Base-by-base conservation (phyloP, 1,140 invertebrate species). In the Nautilus pompilius region DNA sequence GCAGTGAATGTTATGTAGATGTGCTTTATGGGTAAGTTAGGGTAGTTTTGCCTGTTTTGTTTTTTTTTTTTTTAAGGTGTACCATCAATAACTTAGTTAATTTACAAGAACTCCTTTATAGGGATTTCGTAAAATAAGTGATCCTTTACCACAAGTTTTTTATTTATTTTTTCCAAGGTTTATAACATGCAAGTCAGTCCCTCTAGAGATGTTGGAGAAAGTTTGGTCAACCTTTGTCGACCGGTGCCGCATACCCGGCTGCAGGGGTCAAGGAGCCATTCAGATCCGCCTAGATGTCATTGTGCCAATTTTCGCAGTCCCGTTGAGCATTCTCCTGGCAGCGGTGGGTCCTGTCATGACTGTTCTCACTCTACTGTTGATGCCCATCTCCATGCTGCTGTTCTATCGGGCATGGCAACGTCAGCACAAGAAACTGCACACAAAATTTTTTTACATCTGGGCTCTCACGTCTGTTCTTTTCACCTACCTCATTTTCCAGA, bases 371-470 rank as follows among this genome's bases (percentile, higher is more conserved):
- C 69, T 78, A 13, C 5, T 66, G 5, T 62, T 64, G 20, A 72
- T 76, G 69, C 72, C 74, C 2, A 4, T 75, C 0, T 67, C 73
- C 51, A 67, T 80, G 55, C 51, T 76, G 5, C 17, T 53, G 5
- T 78, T 77, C 65, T 76, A 80, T 51, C 54, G 58, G 45, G 22
- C 72, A 70, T 68, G 53, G 60, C 53, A 53, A 55, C 33, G 63
- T 56, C 60, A 48, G 24, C 28, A 58, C 55, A 57, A 56, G 15
- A 55, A 67, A 20, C 15, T 61, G 13, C 28, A 65, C 8, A 75
- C 75, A n/a, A 53, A 62, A 15, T 77, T 80, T 41, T 79, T 80
- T 65, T 79, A 66, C 45, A 32, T 60, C 15, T 79, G 77, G 77
- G 73, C 68, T 2, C 8, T 77, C 54, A 72, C 71, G 8, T 79